Evolutionary conservation across 2,113 vertebrate species (phyloP).

Genomic region (Lepus timidus): DNA sequence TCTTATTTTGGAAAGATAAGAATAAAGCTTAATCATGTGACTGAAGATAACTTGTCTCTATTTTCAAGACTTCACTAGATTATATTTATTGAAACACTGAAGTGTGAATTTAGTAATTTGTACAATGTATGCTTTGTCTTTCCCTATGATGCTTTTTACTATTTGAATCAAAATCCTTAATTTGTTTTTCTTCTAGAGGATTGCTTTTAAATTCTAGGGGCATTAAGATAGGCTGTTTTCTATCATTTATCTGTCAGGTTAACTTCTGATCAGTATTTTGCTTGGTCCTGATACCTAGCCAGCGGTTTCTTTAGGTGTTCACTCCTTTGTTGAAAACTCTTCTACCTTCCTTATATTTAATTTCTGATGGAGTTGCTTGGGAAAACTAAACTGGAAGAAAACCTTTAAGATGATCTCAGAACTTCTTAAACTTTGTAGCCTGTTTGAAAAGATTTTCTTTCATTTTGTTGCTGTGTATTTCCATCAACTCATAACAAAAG

Average conservation of each 20-base stretch:
- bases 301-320: neutral
- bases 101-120: conserved; percentile 46
- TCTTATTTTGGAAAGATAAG: conserved; percentile 43
- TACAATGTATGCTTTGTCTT: neutral
- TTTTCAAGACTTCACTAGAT: neutral
- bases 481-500: neutral
- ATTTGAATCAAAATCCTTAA: conserved; percentile 44
- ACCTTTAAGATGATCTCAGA: neutral
- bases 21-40: conserved; percentile 46
- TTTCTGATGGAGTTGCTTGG: neutral
- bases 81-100: neutral
- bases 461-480: neutral
- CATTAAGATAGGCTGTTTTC: neutral
- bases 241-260: neutral
- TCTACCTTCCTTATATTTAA: conserved; percentile 30
- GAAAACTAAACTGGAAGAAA: conserved; percentile 35
- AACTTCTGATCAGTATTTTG: neutral
- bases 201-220: conserved; percentile 6
- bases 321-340: neutral
- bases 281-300: neutral
- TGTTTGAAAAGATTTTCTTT: conserved; percentile 53
- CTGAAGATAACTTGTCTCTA: conserved; percentile 28
- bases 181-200: conserved; percentile 3
- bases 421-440: neutral
- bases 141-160: neutral